Base-by-base conservation (phyloP, 2,113 vertebrate species). In the Asarcornis scutulata region DNA sequence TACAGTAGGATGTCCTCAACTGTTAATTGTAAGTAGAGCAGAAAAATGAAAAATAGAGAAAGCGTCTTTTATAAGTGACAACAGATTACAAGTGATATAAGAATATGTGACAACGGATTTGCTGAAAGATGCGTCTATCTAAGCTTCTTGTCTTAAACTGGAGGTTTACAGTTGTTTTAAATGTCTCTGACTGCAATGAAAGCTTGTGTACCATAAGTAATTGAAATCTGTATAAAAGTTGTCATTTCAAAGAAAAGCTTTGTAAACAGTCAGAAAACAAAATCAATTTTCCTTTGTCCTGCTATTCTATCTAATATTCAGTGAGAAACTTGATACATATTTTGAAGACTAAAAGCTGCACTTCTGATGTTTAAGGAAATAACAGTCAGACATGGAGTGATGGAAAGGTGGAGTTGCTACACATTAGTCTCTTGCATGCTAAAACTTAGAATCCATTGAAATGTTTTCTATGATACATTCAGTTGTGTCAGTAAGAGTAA, bases 361-460 rank as follows among this genome's bases (percentile, higher is more conserved):
- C 56, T 77, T 94, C 53, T 48, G n/a, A 62, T 75, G 80, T 91
- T 82, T 93, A 68, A 85, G 23, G 59, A 93, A 89, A 67, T 83
- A 76, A 55, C 27, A 82, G 34, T 83, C 22, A 17, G 79, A 83
- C 7, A 18, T 40, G 38, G 52, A 50, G 8, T 69, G 25, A 38
- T 38, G 34, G 22, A 60, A 22, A 34, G 22, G 34, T 36, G n/a
- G 60, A 38, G 46, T 83, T 93, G 26, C 5, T 53, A n/a, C 66
- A 25, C 4, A 38, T 75, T 75, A 85, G 27, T 27, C 78, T 83
- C 62, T 44, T 75, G 66, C 58, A 38, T 63, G 26, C 18, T 22
- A 38, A 95, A 90, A 91, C 95, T 91, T 78, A 83, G 32, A 73
- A 32, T 55, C 32, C 78, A 32, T 56, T 91, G 79, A 91, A 91